Percentiles rank a stretch among this genome's conserved stretches.
Evolutionary conservation across 2,888 invertebrate species (phyloP).

Genomic region (Dromius quadrimaculatus): DNA sequence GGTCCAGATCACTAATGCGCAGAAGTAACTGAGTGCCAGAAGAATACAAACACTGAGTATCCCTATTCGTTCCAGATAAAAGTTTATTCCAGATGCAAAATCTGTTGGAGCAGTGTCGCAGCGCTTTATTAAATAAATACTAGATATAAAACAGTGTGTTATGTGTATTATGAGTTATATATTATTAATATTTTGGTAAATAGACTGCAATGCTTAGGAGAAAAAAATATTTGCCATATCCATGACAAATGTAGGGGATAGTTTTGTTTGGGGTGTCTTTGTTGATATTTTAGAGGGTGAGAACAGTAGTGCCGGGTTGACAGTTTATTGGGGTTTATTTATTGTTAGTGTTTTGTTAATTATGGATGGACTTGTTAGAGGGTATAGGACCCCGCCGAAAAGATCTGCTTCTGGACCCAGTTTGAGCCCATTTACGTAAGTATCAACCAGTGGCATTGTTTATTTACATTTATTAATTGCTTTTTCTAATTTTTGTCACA

Average conservation of each 20-base stretch:
- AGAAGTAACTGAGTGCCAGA: slow-evolving; percentile 44
- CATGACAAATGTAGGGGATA: slow-evolving; percentile 41
- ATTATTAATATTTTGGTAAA: not conserved
- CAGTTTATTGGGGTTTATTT: slow-evolving; percentile 43
- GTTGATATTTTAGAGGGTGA: slow-evolving; percentile 29
- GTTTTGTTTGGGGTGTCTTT: slow-evolving; percentile 35
- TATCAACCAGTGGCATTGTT: too few species aligned
- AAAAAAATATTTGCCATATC: slow-evolving; percentile 36
- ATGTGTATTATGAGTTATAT: not conserved
- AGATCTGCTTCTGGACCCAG: slow-evolving; percentile 43
- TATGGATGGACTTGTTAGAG: slow-evolving; percentile 44
- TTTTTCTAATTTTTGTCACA: too few species aligned
- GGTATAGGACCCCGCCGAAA: slow-evolving; percentile 44
- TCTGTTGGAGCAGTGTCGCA: not conserved
- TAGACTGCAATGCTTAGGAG: slow-evolving; percentile 27
- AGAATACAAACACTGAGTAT: slow-evolving; percentile 11
- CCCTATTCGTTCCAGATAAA: slow-evolving; percentile 8
- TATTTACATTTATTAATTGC: too few species aligned
- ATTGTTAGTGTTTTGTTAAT: slow-evolving; percentile 46
- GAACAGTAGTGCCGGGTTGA: slow-evolving; percentile 18
- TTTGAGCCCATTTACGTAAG: slow-evolving; percentile 40
- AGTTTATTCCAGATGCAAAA: slow-evolving; percentile 12
- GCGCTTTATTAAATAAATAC: not conserved
- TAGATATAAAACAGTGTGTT: not conserved
- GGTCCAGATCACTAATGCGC: slow-evolving; percentile 36